These are phyloP conservation scores for Gambusia affinis DNA, from an alignment of 2,113 vertebrate species.

Conservation along the genomic window DNA sequence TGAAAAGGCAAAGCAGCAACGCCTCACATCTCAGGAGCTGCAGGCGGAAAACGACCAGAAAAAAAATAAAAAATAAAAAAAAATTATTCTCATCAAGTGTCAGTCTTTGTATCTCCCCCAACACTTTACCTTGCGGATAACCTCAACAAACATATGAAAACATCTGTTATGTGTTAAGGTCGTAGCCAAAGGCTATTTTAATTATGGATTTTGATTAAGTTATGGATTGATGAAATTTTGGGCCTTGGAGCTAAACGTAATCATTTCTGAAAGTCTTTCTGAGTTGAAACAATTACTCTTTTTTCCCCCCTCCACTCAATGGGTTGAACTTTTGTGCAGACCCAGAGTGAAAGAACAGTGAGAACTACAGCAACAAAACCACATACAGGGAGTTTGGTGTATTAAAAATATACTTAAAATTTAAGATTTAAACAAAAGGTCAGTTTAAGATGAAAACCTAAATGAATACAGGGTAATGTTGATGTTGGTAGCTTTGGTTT, in stretches of 20 bases:
- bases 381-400: background rate
- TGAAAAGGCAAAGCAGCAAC: background rate
- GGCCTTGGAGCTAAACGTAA: background rate
- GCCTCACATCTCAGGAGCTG: background rate
- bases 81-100: background rate
- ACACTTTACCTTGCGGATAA: background rate
- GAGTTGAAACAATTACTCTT: background rate
- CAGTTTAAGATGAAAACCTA: too few relatives aligned
- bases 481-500: background rate
- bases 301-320: background rate
- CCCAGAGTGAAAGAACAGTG: background rate
- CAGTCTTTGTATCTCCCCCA: background rate
- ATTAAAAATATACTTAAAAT: background rate
- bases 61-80: too few relatives aligned
- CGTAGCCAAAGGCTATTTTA: background rate
- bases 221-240: background rate
- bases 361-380: background rate
- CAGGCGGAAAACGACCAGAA: background rate
- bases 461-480: constrained; percentile 8
- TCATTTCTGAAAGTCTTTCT: background rate
- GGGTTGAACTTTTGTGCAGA: background rate
- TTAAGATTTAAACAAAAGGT: too few relatives aligned
- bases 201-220: constrained; percentile 1
- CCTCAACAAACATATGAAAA: background rate
- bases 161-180: background rate